These are phyloP conservation scores for Cynopterus brachyotis DNA, from an alignment of 2,113 vertebrate species.

Conservation along the genomic window DNA sequence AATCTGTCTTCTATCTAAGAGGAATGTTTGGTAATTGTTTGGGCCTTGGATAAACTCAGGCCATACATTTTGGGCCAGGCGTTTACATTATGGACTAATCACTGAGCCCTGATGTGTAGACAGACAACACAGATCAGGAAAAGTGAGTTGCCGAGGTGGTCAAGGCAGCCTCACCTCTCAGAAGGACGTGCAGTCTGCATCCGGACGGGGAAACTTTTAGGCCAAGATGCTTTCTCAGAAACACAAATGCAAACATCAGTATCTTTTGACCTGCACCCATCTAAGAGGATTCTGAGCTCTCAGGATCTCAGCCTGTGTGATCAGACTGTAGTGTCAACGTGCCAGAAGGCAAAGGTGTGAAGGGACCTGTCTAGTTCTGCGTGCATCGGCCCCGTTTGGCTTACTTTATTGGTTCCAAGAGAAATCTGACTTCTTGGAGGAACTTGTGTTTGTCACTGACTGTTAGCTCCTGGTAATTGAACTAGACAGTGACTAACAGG, in stretches of 20 bases:
- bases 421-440: not conserved
- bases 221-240: not conserved
- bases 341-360: not conserved
- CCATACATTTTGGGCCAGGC: constrained; percentile 51
- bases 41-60: constrained; percentile 73
- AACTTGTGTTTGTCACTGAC: not conserved
- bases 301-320: too few species aligned
- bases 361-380: not conserved
- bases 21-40: constrained; percentile 78
- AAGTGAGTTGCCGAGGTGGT: not conserved
- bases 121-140: not conserved
- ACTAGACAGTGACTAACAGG: not conserved
- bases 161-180: not conserved
- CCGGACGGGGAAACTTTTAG: not conserved
- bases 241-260: not conserved
- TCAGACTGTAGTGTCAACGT: accelerated
- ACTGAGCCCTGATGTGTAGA: not conserved
- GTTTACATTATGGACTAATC: constrained; percentile 63
- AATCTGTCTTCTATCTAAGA: constrained; percentile 78
- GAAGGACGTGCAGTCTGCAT: not conserved
- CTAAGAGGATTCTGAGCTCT: not conserved
- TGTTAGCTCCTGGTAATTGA: not conserved
- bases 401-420: not conserved
- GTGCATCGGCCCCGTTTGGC: not conserved
- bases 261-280: not conserved